These are phyloP conservation scores for Scaptomyza montana DNA, from an alignment of 1,140 invertebrate species.

Conservation along the genomic window DNA sequence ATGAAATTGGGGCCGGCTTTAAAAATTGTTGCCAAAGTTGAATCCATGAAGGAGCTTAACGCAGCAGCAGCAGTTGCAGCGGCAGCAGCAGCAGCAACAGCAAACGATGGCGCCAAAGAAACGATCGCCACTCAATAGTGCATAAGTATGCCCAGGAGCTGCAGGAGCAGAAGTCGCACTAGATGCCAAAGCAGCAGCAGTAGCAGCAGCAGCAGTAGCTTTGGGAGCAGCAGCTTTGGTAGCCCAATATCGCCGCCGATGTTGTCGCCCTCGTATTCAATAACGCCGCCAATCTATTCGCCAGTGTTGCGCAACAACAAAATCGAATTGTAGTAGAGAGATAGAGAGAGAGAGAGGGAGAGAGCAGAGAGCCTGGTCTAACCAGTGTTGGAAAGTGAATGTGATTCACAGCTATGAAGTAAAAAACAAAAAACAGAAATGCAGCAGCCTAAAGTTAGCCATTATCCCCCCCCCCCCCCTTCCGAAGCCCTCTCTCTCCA, in stretches of 20 bases:
- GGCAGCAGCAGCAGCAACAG: neutral
- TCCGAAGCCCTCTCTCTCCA: neutral
- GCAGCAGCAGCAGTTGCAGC: neutral
- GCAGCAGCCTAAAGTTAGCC: neutral
- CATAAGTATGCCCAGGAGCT: conserved; percentile 1
- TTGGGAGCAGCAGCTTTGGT: neutral
- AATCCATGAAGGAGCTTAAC: conserved; percentile 80
- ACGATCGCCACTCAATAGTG: conserved; percentile 54
- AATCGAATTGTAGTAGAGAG: too few species aligned
- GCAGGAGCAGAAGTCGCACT: neutral
- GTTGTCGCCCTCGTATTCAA: conserved; percentile 50
- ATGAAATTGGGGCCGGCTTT: conserved; percentile 97
- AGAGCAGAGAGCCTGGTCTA: conserved; percentile 4
- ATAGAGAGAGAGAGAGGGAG: too few species aligned
- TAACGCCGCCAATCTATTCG: conserved; percentile 58
- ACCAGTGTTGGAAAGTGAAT: conserved; percentile 22
- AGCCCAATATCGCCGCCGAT: conserved; percentile 3
- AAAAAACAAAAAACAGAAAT: neutral
- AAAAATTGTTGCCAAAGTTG: conserved; percentile 92
- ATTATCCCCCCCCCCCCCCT: neutral
- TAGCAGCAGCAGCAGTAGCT: conserved; percentile 4
- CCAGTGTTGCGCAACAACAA: conserved; percentile 28
- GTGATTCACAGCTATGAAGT: conserved; percentile 17
- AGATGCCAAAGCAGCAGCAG: neutral
- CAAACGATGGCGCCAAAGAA: conserved; percentile 52